A percentile compares a stretch with the other conserved stretches of the same genome.
These are phyloP conservation scores for Anas platyrhynchos DNA, from an alignment of 2,113 vertebrate genomes.

Conservation along the genomic window DNA sequence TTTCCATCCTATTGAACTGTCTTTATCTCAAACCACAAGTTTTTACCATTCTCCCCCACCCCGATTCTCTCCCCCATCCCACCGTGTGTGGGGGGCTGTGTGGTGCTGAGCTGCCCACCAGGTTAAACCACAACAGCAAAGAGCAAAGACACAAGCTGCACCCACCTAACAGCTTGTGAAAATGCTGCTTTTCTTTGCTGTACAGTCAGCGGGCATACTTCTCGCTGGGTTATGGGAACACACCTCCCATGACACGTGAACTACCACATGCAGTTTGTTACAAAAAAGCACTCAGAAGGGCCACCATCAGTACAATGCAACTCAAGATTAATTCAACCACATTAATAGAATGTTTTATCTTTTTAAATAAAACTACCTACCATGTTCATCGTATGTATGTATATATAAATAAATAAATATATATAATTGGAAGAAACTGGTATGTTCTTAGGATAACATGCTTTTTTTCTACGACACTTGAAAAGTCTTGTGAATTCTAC, in stretches of 20 bases:
- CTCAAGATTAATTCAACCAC: background rate
- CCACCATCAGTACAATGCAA: background rate
- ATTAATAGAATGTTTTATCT: background rate
- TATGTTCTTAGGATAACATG: background rate
- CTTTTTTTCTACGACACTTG: background rate
- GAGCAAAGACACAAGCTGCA: background rate
- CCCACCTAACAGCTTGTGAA: background rate
- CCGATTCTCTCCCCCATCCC: no score
- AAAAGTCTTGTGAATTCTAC: background rate
- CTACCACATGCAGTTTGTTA: background rate
- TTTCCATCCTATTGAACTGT: no score
- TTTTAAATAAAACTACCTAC: background rate
- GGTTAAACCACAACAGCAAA: background rate
- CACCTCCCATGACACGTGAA: background rate
- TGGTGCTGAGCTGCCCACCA: no score
- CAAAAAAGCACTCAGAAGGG: background rate
- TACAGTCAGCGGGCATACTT: background rate
- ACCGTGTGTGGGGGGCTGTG: no score
- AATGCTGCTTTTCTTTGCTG: background rate
- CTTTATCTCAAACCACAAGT: no score
- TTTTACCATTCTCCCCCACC: no score
- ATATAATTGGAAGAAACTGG: background rate
- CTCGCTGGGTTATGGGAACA: background rate
- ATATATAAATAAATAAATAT: no score
- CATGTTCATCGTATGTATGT: background rate